Percentiles rank a stretch among this genome's conserved stretches.
Conservation (phyloP, 2,888 invertebrate species). For the Ptilodon capucinus region DNA sequence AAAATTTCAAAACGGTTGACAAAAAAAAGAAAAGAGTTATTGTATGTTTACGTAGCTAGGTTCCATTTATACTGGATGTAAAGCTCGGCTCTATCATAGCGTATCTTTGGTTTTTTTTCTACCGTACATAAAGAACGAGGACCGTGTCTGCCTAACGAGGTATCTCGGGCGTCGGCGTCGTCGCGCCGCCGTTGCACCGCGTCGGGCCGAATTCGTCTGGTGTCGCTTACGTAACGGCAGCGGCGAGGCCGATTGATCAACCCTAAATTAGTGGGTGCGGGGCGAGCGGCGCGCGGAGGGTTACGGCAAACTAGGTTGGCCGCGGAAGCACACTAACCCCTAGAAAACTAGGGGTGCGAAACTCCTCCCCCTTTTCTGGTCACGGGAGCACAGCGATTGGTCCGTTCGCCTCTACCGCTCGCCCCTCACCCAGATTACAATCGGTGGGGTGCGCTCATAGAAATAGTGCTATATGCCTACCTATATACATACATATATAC, state of each 20-base stretch:
- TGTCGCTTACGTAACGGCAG: slow-evolving; percentile 67
- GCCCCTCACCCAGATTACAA: slow-evolving; percentile 81
- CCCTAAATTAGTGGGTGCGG: slow-evolving; percentile 78
- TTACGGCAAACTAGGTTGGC: slow-evolving; percentile 80
- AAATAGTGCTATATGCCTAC: slow-evolving; percentile 76
- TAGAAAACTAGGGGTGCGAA: slow-evolving; percentile 83
- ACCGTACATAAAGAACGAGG: neutral
- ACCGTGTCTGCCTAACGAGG: slow-evolving; percentile 3
- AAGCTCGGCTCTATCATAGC: neutral
- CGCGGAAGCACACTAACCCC: slow-evolving; percentile 83
- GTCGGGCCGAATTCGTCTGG: slow-evolving; percentile 47
- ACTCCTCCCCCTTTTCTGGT: slow-evolving; percentile 83
- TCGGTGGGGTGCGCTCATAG: slow-evolving; percentile 82
- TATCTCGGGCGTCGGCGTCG: slow-evolving; percentile 13
- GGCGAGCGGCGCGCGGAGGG: slow-evolving; percentile 62
- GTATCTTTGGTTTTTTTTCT: neutral
- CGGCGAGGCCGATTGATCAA: slow-evolving; percentile 76
- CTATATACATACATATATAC: slow-evolving; percentile 64
- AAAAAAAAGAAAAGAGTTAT: neutral
- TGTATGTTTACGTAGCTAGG: neutral
- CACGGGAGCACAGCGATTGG: slow-evolving; percentile 80
- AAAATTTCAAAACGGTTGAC: neutral
- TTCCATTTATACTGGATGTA: neutral
- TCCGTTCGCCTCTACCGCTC: slow-evolving; percentile 72
- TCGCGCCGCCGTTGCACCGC: slow-evolving; percentile 15